Conservation (phyloP, 1,140 invertebrate species). For the Drosophila sturtevanti region DNA sequence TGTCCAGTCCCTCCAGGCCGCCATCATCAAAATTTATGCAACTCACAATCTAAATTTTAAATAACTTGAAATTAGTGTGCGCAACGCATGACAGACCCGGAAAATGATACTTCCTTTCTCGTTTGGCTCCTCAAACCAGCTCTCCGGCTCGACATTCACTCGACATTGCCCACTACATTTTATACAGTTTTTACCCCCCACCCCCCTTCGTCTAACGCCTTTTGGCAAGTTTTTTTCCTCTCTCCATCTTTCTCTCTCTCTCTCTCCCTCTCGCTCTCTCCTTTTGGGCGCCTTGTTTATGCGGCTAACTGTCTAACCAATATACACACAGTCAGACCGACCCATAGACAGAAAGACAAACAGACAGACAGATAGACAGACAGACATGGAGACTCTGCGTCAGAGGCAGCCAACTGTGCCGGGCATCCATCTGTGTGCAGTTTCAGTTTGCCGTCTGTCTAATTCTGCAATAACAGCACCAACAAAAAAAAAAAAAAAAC, state of each 20-base stretch:
- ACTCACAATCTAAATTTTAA: conserved; percentile 70
- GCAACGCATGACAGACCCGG: conserved; percentile 69
- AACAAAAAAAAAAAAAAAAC: conserved; percentile 19
- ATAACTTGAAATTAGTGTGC: conserved; percentile 73
- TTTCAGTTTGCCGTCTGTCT: conserved; percentile 68
- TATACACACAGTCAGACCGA: conserved; percentile 30
- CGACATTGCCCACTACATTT: conserved; percentile 76
- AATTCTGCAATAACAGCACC: conserved; percentile 72
- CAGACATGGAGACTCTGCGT: conserved; percentile 39
- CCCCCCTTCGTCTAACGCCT: not conserved
- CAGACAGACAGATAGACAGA: conserved; percentile 11
- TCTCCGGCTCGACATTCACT: conserved; percentile 66
- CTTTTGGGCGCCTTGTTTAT: conserved; percentile 70
- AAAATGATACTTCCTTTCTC: conserved; percentile 67
- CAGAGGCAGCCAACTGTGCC: conserved; percentile 71
- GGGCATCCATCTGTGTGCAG: conserved; percentile 75
- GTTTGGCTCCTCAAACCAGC: conserved; percentile 9
- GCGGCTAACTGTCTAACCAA: conserved; percentile 70
- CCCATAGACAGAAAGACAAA: conserved; percentile 5
- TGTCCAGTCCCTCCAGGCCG: conserved; percentile 4
- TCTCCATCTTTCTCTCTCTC: not conserved
- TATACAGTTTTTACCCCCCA: conserved; percentile 46
- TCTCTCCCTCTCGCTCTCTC: conserved; percentile 1
- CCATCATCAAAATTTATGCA: conserved; percentile 57
- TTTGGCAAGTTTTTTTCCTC: conserved; percentile 25